These are phyloP conservation scores for Hylaea fasciaria DNA, from an alignment of 2,888 invertebrate species.

Conservation along the genomic window DNA sequence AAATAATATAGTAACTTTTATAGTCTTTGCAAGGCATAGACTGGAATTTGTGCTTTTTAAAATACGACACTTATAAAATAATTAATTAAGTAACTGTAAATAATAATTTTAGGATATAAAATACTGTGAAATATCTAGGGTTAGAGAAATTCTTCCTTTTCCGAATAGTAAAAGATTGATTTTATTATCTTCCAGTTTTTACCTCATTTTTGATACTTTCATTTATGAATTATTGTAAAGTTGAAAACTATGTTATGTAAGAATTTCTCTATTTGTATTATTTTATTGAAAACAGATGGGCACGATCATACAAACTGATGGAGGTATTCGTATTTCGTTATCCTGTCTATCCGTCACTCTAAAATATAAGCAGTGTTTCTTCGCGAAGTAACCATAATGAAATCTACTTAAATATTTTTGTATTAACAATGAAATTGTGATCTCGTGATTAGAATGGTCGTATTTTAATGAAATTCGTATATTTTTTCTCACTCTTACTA, in stretches of 20 bases:
- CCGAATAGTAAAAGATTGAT: slow-evolving; percentile 28
- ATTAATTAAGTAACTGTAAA: background rate
- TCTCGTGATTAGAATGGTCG: slow-evolving; percentile 16
- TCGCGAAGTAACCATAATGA: background rate
- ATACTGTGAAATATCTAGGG: slow-evolving; percentile 4
- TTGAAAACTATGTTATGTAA: too few relatives aligned
- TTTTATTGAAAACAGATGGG: too few relatives aligned
- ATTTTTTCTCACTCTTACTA: background rate
- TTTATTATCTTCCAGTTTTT: background rate
- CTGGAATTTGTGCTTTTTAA: slow-evolving; percentile 40
- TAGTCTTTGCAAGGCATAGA: slow-evolving; percentile 54
- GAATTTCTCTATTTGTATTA: too few relatives aligned
- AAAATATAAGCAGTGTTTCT: background rate
- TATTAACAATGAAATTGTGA: slow-evolving; percentile 31
- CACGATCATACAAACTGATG: too few relatives aligned
- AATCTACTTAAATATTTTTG: slow-evolving; percentile 28
- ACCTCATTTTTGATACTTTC: background rate
- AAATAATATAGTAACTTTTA: slow-evolving; percentile 19
- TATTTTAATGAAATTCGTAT: slow-evolving; percentile 8
- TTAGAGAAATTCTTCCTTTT: slow-evolving; percentile 1
- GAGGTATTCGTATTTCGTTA: too few relatives aligned
- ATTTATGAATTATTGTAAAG: background rate
- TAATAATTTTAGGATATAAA: background rate
- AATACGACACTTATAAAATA: slow-evolving; percentile 18
- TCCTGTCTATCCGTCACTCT: too few relatives aligned